Evolutionary conservation across 2,888 invertebrate genomes (phyloP), one percentile per base, ranked within the genome.

Genomic region (Acrocyrtus sp.): DNA sequence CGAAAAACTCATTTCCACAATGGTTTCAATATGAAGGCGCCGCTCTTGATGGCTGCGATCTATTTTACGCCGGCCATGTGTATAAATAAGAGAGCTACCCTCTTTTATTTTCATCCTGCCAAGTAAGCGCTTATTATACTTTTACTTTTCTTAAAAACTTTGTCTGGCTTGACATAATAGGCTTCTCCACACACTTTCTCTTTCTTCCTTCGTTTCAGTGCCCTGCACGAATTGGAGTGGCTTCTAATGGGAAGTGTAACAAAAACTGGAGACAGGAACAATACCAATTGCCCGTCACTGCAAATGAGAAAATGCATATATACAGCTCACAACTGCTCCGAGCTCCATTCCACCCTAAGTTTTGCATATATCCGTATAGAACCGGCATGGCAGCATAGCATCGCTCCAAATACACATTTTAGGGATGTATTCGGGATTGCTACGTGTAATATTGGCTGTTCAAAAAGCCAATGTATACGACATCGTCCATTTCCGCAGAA

Each of bases 31-130:
- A 76, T 74, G 74, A 75, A 78, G 78, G 78, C 79, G 78, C 78
- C 78, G 75, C 68, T 70, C 75, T 79, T 79, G 79, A 79, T 78
- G 78, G 75, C 74, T 75, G 58, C 79, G 78, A 79, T 79, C 78
- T 79, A 78, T 79, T 78, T 76, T 76, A 74, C 67, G 68, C 57
- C 43, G 50, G 63, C n/a, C n/a, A n/a, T 53, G 48, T 51, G 27
- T 17, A 47, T 61, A 34, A 22, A 8, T 47, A 22, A 19, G 41
- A 19, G 15, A 63, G 51, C n/a, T n/a, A n/a, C n/a, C 21, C 43
- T 41, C 47, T 54, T 45, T 54, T 48, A 45, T 65, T 65, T 56
- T 53, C 50, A 61, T 48, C 61, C 50, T 41, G 29, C 34, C 45
- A 34, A 48, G 39, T 60, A 29, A 34, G 48, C 48, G 48, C 60